Conservation (phyloP, 2,797 vertebrate species). For the Harpagifer antarcticus region DNA sequence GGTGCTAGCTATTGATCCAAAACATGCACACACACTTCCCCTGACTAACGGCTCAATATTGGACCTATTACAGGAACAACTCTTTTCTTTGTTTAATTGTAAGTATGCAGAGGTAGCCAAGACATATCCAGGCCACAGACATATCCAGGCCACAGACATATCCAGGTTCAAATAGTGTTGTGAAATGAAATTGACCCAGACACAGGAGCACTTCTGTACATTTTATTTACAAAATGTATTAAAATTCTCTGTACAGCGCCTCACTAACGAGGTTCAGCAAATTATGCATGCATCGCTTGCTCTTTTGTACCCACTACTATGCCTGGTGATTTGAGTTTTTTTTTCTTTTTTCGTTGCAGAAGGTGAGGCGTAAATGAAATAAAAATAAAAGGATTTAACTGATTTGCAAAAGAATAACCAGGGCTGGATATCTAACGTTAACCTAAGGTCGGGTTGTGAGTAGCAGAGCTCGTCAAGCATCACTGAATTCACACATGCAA, state of each 20-base stretch:
- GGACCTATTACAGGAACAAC: slow-evolving; percentile 52
- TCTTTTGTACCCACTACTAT: slow-evolving; percentile 92
- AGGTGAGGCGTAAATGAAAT: slow-evolving; percentile 86
- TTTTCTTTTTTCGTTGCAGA: slow-evolving; percentile 84
- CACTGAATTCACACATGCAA: slow-evolving; percentile 87
- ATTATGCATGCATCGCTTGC: slow-evolving; percentile 95
- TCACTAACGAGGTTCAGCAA: slow-evolving; percentile 93
- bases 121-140: slow-evolving; percentile 9
- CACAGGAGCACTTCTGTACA: slow-evolving; percentile 89
- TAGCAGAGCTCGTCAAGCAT: slow-evolving; percentile 92
- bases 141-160: neutral
- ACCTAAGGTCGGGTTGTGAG: slow-evolving; percentile 88
- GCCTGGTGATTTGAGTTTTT: slow-evolving; percentile 82
- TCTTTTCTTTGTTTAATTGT: slow-evolving; percentile 50
- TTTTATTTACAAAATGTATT: slow-evolving; percentile 99
- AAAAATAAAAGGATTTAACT: slow-evolving; percentile 30
- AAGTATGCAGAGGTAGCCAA: slow-evolving; percentile 22
- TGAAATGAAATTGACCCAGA: slow-evolving; percentile 51
- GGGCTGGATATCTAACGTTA: slow-evolving; percentile 85
- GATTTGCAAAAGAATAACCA: slow-evolving; percentile 75
- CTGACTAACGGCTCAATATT: slow-evolving; percentile 68
- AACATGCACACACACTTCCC: slow-evolving; percentile 63
- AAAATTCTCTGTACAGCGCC: slow-evolving; percentile 99
- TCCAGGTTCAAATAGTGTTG: neutral
- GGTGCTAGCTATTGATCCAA: slow-evolving; percentile 75